Percentiles rank a stretch among this genome's conserved stretches.
phyloP scores from a whole-genome alignment of 2,113 vertebrate genomes.

The Jaculus jaculus region DNA sequence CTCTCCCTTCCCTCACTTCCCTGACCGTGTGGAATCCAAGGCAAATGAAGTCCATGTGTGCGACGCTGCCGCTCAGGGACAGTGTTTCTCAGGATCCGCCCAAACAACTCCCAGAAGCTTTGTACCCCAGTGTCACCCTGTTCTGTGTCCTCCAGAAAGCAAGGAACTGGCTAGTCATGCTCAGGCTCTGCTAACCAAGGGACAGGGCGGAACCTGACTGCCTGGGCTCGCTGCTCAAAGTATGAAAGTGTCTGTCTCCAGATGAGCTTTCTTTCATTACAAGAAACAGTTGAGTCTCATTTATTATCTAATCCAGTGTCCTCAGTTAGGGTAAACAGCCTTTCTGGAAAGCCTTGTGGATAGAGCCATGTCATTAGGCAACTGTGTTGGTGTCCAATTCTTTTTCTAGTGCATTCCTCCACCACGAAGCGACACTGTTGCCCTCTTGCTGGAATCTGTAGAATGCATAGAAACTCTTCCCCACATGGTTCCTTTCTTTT shows the following conservation, averaged over 20 bases:
- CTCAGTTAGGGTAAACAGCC: not conserved
- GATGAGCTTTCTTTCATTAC: not conserved
- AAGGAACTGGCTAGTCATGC: not conserved
- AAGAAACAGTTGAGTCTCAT: not conserved
- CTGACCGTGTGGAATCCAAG: not conserved
- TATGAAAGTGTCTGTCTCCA: not conserved
- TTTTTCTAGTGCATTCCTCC: not conserved
- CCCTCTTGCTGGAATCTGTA: not conserved
- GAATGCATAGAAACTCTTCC: not conserved
- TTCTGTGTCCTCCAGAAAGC: not conserved
- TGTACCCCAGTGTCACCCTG: not conserved
- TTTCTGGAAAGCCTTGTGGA: not conserved
- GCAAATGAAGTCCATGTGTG: not conserved
- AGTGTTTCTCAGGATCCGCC: not conserved
- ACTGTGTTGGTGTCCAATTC: not conserved
- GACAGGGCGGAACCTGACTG: not conserved
- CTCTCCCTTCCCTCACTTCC: not conserved
- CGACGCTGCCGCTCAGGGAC: not conserved
- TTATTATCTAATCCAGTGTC: not conserved
- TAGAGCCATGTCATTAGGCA: not conserved
- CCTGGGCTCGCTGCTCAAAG: not conserved
- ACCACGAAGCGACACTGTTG: too few species aligned
- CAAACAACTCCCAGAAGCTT: not conserved
- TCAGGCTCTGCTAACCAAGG: not conserved
- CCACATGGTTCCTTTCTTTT: not conserved